Conservation (phyloP, 2,888 invertebrate genomes). For the Neocrepidodera transversa region DNA sequence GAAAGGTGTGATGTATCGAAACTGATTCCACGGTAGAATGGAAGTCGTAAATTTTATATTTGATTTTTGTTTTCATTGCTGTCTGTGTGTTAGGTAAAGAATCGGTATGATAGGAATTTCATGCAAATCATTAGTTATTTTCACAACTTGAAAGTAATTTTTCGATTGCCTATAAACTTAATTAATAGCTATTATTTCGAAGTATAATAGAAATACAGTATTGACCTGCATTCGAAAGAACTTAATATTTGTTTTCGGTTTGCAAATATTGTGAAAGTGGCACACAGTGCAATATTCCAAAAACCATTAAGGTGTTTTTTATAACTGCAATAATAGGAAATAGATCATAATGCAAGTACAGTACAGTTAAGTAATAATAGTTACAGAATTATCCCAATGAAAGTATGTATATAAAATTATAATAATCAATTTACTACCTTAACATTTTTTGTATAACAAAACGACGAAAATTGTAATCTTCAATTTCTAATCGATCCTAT, state of each 20-base stretch:
- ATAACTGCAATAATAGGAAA: no score
- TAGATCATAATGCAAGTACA: no score
- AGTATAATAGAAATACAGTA: neutral
- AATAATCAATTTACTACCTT: no score
- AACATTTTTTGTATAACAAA: no score
- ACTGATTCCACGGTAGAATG: constrained; percentile 12
- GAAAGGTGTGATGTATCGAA: constrained; percentile 15
- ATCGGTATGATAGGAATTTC: constrained; percentile 15
- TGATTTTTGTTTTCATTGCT: constrained; percentile 4
- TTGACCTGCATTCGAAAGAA: neutral
- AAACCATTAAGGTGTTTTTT: no score
- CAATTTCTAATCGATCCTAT: neutral
- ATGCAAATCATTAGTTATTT: constrained; percentile 19
- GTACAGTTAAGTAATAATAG: no score
- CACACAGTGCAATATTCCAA: neutral
- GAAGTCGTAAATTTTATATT: constrained; percentile 10
- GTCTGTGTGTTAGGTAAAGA: constrained; percentile 12
- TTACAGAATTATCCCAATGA: no score
- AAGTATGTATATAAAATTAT: no score
- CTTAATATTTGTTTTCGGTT: neutral
- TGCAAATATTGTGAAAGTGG: neutral
- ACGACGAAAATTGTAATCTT: no score
- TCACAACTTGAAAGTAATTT: constrained; percentile 4
- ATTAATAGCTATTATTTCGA: neutral
- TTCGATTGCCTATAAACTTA: neutral